Percentiles rank a stretch among this genome's conserved stretches.
These are phyloP conservation scores for Cantharis nigra DNA, from an alignment of 2,888 invertebrate species.

Conservation along the genomic window DNA sequence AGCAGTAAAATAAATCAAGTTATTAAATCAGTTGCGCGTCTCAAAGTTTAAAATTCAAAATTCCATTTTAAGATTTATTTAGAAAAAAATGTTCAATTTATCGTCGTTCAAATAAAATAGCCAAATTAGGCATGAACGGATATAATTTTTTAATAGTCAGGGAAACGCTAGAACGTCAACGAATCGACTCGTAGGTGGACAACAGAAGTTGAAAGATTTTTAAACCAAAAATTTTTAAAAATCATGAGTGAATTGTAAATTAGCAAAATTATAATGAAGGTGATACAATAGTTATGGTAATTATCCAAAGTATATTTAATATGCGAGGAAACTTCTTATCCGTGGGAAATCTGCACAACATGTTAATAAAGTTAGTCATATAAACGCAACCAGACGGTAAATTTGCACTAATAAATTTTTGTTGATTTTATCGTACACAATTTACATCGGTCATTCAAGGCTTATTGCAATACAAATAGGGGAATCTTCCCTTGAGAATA, in stretches of 20 bases:
- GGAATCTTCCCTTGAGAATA: neutral
- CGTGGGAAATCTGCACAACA: neutral
- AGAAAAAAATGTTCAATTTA: neutral
- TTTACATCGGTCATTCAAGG: neutral
- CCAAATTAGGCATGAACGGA: too few relatives aligned
- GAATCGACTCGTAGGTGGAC: neutral
- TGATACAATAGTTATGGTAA: neutral
- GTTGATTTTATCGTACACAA: neutral
- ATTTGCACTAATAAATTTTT: neutral
- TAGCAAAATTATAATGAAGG: neutral
- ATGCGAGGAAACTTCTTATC: neutral
- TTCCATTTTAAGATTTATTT: neutral
- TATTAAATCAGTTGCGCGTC: neutral
- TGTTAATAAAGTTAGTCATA: neutral
- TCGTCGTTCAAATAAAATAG: neutral
- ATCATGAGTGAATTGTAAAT: neutral
- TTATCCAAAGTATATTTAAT: neutral
- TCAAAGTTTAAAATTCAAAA: neutral
- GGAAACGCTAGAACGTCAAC: neutral
- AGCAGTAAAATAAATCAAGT: neutral
- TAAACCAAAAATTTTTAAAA: neutral
- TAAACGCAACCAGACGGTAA: neutral
- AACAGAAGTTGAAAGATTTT: neutral
- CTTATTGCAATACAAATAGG: neutral
- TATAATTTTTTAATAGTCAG: too few relatives aligned